Evolutionary conservation across 1,140 invertebrate genomes (phyloP), one percentile per base, ranked within the genome.

Genomic region (Macrosteles quadrilineatus): DNA sequence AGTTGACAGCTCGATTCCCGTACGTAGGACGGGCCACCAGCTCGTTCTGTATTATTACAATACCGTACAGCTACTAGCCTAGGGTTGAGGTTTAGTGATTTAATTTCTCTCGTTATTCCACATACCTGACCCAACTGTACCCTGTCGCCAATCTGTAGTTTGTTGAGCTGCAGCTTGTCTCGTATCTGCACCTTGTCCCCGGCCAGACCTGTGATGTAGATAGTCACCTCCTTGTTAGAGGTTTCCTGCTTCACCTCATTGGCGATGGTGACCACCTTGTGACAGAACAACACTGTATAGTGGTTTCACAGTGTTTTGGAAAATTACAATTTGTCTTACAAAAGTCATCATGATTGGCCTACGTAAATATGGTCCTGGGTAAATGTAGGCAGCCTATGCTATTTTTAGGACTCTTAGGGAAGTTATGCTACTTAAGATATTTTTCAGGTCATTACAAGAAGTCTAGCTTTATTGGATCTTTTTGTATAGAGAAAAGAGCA

Each of bases 161-260:
- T 59, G 55, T 14, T 59, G 4, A 23, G 4, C 25, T 21, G 55
- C 21, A 14, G 55, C 55, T 29, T 29, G 25, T 59, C 55, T 23
- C 27, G 25, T 25, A 59, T 30, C 21, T 25, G 21, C 21, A 59
- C 55, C n/a, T 59, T 59, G n/a, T 59, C 55, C 6, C 55, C 55
- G 11, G 55, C 55, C 9, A 59, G 9, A 14, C 55, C 55, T 27
- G 55, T 59, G 25, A 59, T 59, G 55, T 27, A 59, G 55, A 59
- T 59, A 9, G 55, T 59, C 55, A 59, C 55, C n/a, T 59, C 55
- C 23, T 59, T 59, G 55, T 29, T 29, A 4, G 21, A 2, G 6
- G 21, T 30, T 6, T 21, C 6, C 25, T 14, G 25, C 23, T 59
- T 25, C 6, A 59, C 3, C 25, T 59, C 23, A 25, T 59, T 59